Evolutionary conservation across 2,888 invertebrate genomes (phyloP).

Genomic region (Tricholauxania praeusta): DNA sequence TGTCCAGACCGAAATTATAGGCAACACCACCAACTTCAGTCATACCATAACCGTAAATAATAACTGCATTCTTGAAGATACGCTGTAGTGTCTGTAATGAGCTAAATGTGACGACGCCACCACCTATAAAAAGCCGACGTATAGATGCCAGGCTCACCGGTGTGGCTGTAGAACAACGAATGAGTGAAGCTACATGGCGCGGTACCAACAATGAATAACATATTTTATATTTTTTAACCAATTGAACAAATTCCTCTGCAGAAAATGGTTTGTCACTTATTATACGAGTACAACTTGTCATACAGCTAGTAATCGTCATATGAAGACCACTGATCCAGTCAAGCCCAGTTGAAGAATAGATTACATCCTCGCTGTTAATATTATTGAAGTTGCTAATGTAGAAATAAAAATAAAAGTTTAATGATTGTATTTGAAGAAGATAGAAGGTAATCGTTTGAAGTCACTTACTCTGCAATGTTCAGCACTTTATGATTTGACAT

Average conservation of each 20-base stretch:
- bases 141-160: slow-evolving; percentile 50
- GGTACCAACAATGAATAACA: slow-evolving; percentile 52
- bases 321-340: slow-evolving; percentile 21
- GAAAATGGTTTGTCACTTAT: slow-evolving; percentile 48
- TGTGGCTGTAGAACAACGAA: no score
- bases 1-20: no score
- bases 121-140: slow-evolving; percentile 51
- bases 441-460: no score
- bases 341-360: slow-evolving; percentile 1
- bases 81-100: slow-evolving; percentile 52
- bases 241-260: slow-evolving; percentile 50
- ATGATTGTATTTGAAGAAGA: no score
- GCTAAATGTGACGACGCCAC: slow-evolving; percentile 48
- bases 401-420: no score
- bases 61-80: slow-evolving; percentile 48
- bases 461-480: no score
- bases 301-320: neutral
- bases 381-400: no score
- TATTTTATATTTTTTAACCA: slow-evolving; percentile 55
- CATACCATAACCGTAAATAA: slow-evolving; percentile 54
- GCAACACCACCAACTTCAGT: slow-evolving; percentile 58
- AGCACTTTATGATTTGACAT: no score
- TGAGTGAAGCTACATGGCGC: slow-evolving; percentile 52
- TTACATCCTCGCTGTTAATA: slow-evolving; percentile 5
- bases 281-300: slow-evolving; percentile 4